These are phyloP conservation scores for Geodia barretti DNA, from an alignment of 37 sponge, comb jelly and placozoan genomes.

Conservation along the genomic window DNA sequence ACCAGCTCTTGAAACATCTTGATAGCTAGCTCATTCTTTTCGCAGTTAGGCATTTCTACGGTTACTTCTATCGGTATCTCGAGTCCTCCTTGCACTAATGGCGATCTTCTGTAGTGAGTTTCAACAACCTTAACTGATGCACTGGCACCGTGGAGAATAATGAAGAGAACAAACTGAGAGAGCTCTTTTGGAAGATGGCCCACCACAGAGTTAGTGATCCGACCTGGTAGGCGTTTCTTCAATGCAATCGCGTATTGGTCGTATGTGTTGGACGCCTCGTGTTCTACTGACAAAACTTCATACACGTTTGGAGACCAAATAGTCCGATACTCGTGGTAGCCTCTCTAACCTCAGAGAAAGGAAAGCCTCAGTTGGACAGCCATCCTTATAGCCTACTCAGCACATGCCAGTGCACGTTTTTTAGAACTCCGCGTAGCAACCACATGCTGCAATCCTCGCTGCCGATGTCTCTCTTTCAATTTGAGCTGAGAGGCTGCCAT, in stretches of 20 bases:
- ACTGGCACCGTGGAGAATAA: slow-evolving; percentile 39
- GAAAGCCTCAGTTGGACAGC: background rate
- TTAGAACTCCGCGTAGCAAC: background rate
- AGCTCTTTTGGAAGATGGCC: slow-evolving; percentile 56
- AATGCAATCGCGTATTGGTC: slow-evolving; percentile 62
- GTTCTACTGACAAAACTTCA: slow-evolving; percentile 15
- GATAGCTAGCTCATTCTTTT: too few species aligned
- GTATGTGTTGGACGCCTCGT: slow-evolving; percentile 31
- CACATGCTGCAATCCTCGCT: background rate
- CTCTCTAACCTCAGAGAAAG: slow-evolving; percentile 52
- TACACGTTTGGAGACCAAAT: slow-evolving; percentile 23
- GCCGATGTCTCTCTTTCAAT: slow-evolving; percentile 56
- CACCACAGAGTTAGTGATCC: background rate
- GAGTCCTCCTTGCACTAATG: slow-evolving; percentile 41
- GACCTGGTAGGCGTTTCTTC: slow-evolving; percentile 30
- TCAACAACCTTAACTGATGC: slow-evolving; percentile 26
- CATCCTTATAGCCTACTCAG: background rate
- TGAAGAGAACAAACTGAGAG: slow-evolving; percentile 31
- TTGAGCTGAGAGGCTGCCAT: slow-evolving; percentile 20
- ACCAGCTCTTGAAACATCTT: slow-evolving; percentile 30
- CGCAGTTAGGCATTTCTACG: slow-evolving; percentile 23
- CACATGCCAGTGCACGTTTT: background rate
- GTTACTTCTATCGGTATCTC: slow-evolving; percentile 49
- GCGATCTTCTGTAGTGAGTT: too few species aligned
- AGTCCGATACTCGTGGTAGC: slow-evolving; percentile 36